phyloP scores from a whole-genome alignment of 2,113 vertebrate genomes.

The Dromas ardeola region DNA sequence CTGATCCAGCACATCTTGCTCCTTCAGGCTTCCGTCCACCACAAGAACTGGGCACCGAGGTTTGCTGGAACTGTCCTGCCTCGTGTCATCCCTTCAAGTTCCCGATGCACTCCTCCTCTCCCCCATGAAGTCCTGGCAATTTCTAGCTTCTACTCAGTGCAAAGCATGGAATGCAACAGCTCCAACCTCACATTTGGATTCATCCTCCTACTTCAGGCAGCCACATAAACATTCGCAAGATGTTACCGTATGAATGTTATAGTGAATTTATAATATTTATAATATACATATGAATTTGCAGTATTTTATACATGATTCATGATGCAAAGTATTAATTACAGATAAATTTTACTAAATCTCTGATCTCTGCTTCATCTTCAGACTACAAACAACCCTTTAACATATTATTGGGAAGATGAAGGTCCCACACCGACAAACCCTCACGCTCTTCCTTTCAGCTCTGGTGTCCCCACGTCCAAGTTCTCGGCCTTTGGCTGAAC shows the following conservation, averaged over 20 bases:
- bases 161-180: neutral
- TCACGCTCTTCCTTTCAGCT: neutral
- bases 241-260: neutral
- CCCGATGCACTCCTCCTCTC: neutral
- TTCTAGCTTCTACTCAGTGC: neutral
- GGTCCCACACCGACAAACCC: neutral
- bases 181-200: neutral
- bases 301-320: conserved; percentile 59
- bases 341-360: conserved; percentile 11
- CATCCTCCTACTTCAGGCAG: neutral
- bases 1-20: accelerated
- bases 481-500: neutral
- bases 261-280: conserved; percentile 5
- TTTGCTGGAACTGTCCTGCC: neutral
- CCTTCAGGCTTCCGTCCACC: neutral
- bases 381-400: conserved; percentile 30
- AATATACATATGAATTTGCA: conserved; percentile 26
- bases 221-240: neutral
- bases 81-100: accelerated
- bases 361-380: neutral
- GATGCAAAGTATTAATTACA: conserved; percentile 58
- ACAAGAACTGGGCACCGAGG: neutral
- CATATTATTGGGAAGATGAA: neutral
- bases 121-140: neutral
- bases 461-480: accelerated